Conservation (phyloP, 2,888 invertebrate species). For the Luperina nickerlii region DNA sequence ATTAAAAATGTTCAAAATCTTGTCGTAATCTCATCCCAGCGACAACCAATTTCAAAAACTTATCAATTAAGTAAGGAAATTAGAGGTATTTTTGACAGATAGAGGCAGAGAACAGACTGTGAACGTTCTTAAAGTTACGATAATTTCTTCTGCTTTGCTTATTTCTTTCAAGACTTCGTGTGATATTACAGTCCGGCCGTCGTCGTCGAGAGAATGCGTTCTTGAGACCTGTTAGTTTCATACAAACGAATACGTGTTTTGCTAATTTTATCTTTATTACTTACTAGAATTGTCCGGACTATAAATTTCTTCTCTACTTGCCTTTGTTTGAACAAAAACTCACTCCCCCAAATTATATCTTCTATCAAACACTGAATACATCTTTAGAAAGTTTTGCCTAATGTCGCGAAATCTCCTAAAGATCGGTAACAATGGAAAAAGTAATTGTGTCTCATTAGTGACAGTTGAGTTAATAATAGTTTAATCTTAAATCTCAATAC, state of each 20-base stretch:
- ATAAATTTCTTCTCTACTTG: not conserved
- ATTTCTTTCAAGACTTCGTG: not conserved
- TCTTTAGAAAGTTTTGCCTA: not conserved
- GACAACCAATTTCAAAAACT: not conserved
- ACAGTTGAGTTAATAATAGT: slow-evolving; percentile 9
- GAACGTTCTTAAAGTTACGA: not conserved
- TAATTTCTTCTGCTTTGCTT: not conserved
- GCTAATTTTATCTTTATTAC: not conserved
- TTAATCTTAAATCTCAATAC: slow-evolving; percentile 22
- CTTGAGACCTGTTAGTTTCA: not conserved
- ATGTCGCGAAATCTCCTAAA: not conserved
- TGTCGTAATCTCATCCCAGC: not conserved
- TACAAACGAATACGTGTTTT: not conserved
- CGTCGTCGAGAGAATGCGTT: not conserved
- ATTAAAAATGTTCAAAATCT: not conserved
- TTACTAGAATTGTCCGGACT: not conserved
- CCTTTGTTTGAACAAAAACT: not conserved
- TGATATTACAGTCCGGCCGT: not conserved
- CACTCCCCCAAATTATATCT: not conserved
- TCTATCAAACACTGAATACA: not conserved
- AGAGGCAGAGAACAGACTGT: not conserved
- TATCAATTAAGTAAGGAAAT: not conserved
- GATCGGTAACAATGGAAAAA: too few species aligned
- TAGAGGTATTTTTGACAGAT: not conserved
- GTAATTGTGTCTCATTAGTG: too few species aligned